These are phyloP conservation scores for Oophaga sylvatica DNA, from an alignment of 2,797 vertebrate species.

Conservation along the genomic window DNA sequence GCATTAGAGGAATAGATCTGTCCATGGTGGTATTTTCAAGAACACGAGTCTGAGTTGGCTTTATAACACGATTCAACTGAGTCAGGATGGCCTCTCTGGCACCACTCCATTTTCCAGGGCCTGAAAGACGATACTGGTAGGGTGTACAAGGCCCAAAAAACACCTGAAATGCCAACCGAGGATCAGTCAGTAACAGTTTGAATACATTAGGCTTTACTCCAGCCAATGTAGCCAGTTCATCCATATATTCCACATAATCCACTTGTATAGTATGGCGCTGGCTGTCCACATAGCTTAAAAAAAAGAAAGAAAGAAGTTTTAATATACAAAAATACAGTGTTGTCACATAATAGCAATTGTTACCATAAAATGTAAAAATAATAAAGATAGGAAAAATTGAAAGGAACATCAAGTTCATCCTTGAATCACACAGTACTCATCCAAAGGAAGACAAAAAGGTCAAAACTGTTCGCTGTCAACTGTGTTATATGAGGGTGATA, in stretches of 20 bases:
- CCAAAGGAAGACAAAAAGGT: no score
- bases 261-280: conserved; percentile 88
- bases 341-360: no score
- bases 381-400: no score
- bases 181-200: conserved; percentile 79
- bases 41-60: conserved; percentile 78
- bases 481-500: no score
- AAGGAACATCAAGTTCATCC: no score
- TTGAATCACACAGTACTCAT: no score
- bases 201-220: conserved; percentile 76
- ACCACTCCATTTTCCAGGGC: conserved; percentile 79
- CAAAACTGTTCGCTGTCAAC: no score
- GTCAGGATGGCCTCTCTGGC: conserved; percentile 83
- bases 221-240: conserved; percentile 79
- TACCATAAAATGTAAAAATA: no score
- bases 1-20: conserved; percentile 58
- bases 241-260: conserved; percentile 84
- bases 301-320: conserved; percentile 5
- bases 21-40: conserved; percentile 12
- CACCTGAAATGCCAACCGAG: conserved; percentile 74
- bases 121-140: conserved; percentile 84
- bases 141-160: conserved; percentile 80
- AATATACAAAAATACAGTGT: background rate
- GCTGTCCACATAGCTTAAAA: conserved; percentile 81
- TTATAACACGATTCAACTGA: conserved; percentile 76